phyloP scores from a whole-genome alignment of 2,797 vertebrate genomes.

The Psittacula derbiana region DNA sequence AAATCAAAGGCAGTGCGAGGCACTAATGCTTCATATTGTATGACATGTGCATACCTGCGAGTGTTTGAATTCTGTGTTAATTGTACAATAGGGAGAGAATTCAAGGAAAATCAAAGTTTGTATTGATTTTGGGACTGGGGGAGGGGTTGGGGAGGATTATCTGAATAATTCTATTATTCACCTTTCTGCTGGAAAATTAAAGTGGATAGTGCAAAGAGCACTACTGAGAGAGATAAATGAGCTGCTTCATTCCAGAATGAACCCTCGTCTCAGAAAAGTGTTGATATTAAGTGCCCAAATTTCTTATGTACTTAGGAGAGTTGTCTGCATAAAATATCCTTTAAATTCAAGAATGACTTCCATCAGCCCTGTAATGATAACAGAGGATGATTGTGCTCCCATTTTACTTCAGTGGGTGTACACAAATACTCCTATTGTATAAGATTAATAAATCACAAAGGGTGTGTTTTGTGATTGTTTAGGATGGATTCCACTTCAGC shows the following conservation, averaged over 20 bases:
- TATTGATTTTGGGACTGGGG: slow-evolving; percentile 54
- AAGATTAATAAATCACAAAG: neutral
- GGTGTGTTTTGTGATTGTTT: neutral
- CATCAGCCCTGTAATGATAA: slow-evolving; percentile 21
- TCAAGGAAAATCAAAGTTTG: slow-evolving; percentile 49
- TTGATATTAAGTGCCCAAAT: slow-evolving; percentile 46
- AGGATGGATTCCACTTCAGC: neutral
- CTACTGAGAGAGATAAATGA: slow-evolving; percentile 56
- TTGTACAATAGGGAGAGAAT: neutral
- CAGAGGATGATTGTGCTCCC: slow-evolving; percentile 24
- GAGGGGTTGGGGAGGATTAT: slow-evolving; percentile 7
- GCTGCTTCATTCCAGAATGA: slow-evolving; percentile 42
- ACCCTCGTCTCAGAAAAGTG: slow-evolving; percentile 5
- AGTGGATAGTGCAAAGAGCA: slow-evolving; percentile 50
- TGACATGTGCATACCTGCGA: neutral
- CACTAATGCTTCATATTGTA: neutral
- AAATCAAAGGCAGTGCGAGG: slow-evolving; percentile 2
- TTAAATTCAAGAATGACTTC: slow-evolving; percentile 39
- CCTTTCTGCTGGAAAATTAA: slow-evolving; percentile 65
- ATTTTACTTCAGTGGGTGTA: slow-evolving; percentile 28
- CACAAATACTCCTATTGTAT: slow-evolving; percentile 20
- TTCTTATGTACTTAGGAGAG: slow-evolving; percentile 25
- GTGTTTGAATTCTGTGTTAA: slow-evolving; percentile 14
- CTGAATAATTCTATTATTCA: slow-evolving; percentile 63
- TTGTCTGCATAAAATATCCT: slow-evolving; percentile 52